Evolutionary conservation across 2,113 vertebrate species (phyloP).

Genomic region (Thermophis baileyi): DNA sequence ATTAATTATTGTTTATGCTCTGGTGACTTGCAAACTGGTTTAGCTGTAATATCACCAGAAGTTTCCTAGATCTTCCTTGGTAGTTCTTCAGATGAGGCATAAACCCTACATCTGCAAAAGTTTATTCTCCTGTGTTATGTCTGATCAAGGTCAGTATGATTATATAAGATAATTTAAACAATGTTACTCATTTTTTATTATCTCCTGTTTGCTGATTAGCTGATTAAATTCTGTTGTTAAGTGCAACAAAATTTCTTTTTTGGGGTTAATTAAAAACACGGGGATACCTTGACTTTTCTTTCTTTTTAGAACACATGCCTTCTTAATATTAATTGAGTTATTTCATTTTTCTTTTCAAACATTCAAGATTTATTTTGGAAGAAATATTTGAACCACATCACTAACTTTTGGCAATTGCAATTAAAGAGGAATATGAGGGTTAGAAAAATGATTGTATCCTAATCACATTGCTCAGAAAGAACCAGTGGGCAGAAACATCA

Average conservation of each 20-base stretch:
- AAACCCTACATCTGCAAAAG: not conserved
- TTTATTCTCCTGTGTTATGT: not conserved
- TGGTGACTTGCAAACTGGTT: not conserved
- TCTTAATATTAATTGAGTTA: slow-evolving; percentile 3
- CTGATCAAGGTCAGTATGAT: slow-evolving; percentile 20
- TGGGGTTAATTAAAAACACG: slow-evolving; percentile 43
- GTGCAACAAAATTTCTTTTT: slow-evolving; percentile 57
- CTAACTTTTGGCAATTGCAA: not conserved
- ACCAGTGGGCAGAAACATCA: not conserved
- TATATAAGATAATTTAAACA: slow-evolving; percentile 48
- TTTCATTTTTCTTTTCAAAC: not conserved
- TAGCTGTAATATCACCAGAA: not conserved
- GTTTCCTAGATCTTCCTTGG: not conserved
- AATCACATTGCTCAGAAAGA: not conserved
- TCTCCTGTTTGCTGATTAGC: slow-evolving; percentile 62
- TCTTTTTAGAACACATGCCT: not conserved
- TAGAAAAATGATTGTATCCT: not conserved
- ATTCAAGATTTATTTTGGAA: not conserved
- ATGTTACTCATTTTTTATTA: slow-evolving; percentile 48
- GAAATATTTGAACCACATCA: not conserved
- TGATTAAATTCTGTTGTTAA: slow-evolving; percentile 52
- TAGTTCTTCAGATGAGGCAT: not conserved
- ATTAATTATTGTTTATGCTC: not conserved
- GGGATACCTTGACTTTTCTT: slow-evolving; percentile 44
- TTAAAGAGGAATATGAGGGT: not conserved